A percentile compares a stretch with the other conserved stretches of the same genome.
Conservation (phyloP, 2,113 vertebrate species). For the Tachuris rubrigastra region DNA sequence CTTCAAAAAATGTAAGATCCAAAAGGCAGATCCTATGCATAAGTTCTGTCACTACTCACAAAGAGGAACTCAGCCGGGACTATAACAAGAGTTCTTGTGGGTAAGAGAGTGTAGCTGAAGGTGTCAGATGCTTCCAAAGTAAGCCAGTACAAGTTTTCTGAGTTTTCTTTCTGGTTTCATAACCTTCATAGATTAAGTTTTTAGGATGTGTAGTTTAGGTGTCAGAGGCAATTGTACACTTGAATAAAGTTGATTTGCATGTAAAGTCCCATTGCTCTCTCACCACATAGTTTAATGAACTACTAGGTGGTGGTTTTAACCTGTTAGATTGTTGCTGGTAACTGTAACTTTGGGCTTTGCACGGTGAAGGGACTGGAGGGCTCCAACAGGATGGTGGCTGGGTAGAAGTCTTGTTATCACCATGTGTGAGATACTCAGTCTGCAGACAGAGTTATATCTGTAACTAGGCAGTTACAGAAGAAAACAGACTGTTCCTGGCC, state of each 20-base stretch:
- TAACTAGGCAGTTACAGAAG: neutral
- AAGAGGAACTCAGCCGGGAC: neutral
- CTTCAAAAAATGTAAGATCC: neutral
- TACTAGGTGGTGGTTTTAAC: neutral
- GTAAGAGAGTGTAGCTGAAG: neutral
- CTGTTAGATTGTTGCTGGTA: neutral
- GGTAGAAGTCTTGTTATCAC: neutral
- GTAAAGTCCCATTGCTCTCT: neutral
- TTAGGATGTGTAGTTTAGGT: neutral
- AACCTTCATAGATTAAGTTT: neutral
- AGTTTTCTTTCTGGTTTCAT: neutral
- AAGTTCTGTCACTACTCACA: neutral
- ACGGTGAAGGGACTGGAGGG: neutral
- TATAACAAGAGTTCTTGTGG: neutral
- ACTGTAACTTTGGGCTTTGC: neutral
- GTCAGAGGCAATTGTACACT: neutral
- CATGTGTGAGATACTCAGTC: neutral
- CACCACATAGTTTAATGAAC: neutral
- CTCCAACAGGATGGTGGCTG: neutral
- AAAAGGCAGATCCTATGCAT: neutral
- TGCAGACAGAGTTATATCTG: too few species aligned
- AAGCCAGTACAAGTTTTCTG: neutral
- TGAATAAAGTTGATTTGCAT: neutral
- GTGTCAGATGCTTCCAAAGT: neutral
- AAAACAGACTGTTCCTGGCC: neutral